A percentile compares a stretch with the other conserved stretches of the same genome.
These are phyloP conservation scores for Thalassoma bifasciatum DNA, from an alignment of 2,113 vertebrate species.

Conservation along the genomic window DNA sequence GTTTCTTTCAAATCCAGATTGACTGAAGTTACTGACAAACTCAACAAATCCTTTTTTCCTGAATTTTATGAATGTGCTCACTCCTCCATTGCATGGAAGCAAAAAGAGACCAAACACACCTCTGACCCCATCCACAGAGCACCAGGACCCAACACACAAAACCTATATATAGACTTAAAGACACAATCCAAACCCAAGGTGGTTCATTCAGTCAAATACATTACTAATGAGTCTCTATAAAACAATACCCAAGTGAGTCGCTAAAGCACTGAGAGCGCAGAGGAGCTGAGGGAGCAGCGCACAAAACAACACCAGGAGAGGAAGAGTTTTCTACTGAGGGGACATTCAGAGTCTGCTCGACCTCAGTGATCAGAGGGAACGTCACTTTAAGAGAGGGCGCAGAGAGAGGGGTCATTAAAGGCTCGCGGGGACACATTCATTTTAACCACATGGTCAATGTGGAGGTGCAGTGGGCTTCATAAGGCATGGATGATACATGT, in stretches of 20 bases:
- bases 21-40: background rate
- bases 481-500: conserved; percentile 60
- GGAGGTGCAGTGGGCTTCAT: conserved; percentile 57
- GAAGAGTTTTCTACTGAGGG: background rate
- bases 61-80: background rate
- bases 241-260: conserved; percentile 66
- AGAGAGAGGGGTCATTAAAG: conserved; percentile 30
- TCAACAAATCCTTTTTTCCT: conserved; percentile 6
- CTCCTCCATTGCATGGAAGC: conserved; percentile 17
- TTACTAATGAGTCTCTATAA: conserved; percentile 68
- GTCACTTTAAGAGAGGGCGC: background rate
- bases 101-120: conserved; percentile 36
- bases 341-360: conserved; percentile 44
- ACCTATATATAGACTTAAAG: conserved; percentile 70
- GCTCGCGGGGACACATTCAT: conserved; percentile 64
- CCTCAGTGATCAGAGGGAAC: background rate
- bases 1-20: background rate
- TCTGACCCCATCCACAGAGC: conserved; percentile 59
- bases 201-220: conserved; percentile 83
- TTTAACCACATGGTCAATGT: conserved; percentile 49
- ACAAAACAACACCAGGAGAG: conserved; percentile 31
- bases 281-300: conserved; percentile 64
- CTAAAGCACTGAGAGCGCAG: conserved; percentile 64
- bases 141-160: conserved; percentile 38
- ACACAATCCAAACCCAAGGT: conserved; percentile 66